Percentiles rank a stretch among this genome's conserved stretches.
Conservation (phyloP, 2,797 vertebrate species). For the Pteronotus mesoamericanus region DNA sequence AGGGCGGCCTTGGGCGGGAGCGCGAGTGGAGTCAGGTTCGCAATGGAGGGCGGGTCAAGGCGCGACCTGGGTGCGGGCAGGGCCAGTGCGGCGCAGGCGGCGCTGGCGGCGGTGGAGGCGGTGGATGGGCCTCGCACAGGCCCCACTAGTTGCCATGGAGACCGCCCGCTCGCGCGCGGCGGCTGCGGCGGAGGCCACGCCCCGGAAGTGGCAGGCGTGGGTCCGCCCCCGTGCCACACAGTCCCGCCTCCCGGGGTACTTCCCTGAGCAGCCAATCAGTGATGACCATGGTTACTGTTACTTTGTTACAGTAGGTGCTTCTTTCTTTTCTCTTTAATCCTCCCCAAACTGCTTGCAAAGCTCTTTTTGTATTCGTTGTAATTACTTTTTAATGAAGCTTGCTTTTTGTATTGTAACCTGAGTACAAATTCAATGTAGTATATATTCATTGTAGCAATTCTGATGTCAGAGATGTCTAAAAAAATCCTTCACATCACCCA, state of each 20-base stretch:
- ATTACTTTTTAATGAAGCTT: background rate
- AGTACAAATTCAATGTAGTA: background rate
- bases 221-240: accelerated
- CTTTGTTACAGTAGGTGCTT: accelerated
- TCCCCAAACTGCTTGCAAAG: accelerated
- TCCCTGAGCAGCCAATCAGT: background rate
- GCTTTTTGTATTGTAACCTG: background rate
- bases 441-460: background rate
- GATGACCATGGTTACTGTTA: accelerated
- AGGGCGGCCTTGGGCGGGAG: background rate
- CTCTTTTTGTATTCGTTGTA: too few relatives aligned
- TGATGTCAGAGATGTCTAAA: background rate
- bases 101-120: background rate
- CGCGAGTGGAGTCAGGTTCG: background rate
- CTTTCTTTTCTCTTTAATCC: too few relatives aligned
- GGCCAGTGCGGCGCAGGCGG: background rate
- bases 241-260: background rate
- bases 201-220: conserved; percentile 19
- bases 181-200: background rate
- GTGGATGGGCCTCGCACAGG: accelerated
- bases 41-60: background rate
- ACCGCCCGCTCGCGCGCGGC: background rate
- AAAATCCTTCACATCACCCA: background rate
- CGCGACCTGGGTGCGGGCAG: background rate
- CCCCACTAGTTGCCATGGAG: conserved; percentile 54